Conservation (phyloP, 2,888 invertebrate species). For the Limulus polyphemus region DNA sequence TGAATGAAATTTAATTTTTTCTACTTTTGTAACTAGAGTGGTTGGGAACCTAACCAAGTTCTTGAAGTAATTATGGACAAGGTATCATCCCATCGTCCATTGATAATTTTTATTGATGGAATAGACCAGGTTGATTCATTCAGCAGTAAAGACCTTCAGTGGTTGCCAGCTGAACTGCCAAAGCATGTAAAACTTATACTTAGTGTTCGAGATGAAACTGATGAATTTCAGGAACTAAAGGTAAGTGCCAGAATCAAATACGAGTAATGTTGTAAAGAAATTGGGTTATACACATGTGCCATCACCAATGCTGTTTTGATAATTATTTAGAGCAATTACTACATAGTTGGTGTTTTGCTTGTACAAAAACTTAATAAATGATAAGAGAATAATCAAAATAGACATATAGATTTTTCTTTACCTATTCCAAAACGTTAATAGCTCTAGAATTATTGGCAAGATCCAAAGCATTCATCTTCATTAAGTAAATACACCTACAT, state of each 20-base stretch:
- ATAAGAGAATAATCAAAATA: no score
- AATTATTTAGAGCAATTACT: neutral
- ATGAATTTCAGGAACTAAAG: slow-evolving; percentile 16
- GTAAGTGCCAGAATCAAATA: slow-evolving; percentile 4
- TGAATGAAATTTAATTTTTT: no score
- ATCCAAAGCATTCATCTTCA: no score
- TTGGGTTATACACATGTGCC: neutral
- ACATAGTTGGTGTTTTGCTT: no score
- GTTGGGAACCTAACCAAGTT: no score
- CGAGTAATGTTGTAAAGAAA: no score
- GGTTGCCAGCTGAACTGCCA: slow-evolving; percentile 63
- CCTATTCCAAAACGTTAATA: no score
- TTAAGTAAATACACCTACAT: no score
- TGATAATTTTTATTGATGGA: slow-evolving; percentile 63
- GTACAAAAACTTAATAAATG: no score
- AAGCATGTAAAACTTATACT: slow-evolving; percentile 61
- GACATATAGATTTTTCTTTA: no score
- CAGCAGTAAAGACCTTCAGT: slow-evolving; percentile 51
- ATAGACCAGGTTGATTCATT: slow-evolving; percentile 48
- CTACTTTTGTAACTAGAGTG: no score
- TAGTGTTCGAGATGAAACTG: slow-evolving; percentile 49
- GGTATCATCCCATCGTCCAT: slow-evolving; percentile 40
- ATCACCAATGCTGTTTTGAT: neutral
- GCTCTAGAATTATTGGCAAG: no score
- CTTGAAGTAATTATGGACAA: slow-evolving; percentile 39